Evolutionary conservation across 1,140 invertebrate species (phyloP).

Genomic region (Xylocopa sonorina): DNA sequence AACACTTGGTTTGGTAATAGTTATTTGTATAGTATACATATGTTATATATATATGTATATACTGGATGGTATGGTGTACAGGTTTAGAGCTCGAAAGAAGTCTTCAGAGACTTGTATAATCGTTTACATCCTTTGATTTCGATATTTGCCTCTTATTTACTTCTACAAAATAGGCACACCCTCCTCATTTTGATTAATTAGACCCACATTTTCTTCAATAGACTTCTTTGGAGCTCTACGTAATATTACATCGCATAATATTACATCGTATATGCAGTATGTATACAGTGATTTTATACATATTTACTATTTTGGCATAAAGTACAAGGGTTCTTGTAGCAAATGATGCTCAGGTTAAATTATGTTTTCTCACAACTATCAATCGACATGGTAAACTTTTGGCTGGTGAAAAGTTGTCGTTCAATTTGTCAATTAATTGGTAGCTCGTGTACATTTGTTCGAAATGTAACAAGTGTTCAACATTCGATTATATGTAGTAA

Average conservation of each 20-base stretch:
- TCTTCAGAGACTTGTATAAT: no score
- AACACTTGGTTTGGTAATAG: not conserved
- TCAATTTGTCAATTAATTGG: not conserved
- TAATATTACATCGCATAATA: no score
- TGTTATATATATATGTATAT: not conserved
- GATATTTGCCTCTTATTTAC: no score
- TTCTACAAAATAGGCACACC: no score
- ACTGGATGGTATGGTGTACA: no score
- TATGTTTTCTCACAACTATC: not conserved
- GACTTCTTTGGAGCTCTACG: no score
- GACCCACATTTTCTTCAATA: no score
- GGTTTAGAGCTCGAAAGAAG: no score
- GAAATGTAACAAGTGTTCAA: slow-evolving; percentile 15
- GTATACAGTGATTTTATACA: slow-evolving; percentile 26
- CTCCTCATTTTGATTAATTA: no score
- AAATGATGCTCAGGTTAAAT: slow-evolving; percentile 20
- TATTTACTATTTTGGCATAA: slow-evolving; percentile 5
- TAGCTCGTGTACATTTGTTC: not conserved
- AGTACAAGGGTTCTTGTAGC: slow-evolving; percentile 27
- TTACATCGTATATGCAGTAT: no score
- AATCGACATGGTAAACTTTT: not conserved
- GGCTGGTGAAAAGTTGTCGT: not conserved
- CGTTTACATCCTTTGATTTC: no score
- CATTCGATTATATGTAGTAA: slow-evolving; percentile 2
- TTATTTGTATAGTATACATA: slow-evolving; percentile 12